A percentile compares a stretch with the other conserved stretches of the same genome.
phyloP scores from a whole-genome alignment of 2,113 vertebrate genomes.

The Vulpes lagopus region DNA sequence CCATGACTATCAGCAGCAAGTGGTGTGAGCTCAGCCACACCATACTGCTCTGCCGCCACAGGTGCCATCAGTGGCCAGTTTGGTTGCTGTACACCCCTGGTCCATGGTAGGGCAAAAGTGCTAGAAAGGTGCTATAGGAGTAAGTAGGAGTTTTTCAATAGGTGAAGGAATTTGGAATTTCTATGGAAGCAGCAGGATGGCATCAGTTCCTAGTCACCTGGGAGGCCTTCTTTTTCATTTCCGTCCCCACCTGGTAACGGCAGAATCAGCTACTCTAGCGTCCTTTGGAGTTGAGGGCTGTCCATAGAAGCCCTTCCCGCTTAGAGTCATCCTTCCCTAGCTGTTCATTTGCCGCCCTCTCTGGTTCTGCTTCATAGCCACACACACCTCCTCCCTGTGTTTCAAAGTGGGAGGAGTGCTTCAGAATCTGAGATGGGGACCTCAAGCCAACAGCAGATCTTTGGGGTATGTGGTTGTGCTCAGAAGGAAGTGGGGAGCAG shows the following conservation, averaged over 20 bases:
- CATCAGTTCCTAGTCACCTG: background rate
- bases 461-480: background rate
- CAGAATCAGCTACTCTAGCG: background rate
- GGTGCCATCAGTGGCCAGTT: no score
- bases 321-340: background rate
- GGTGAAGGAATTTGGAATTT: background rate
- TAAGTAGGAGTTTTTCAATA: background rate
- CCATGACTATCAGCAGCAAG: accelerated
- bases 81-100: background rate
- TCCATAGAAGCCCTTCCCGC: background rate
- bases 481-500: background rate
- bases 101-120: background rate
- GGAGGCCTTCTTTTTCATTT: background rate
- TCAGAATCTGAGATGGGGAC: background rate
- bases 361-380: background rate
- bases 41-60: background rate
- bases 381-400: background rate
- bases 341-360: background rate
- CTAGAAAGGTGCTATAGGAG: background rate
- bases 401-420: background rate
- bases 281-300: background rate
- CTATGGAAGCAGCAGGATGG: background rate
- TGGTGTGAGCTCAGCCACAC: background rate
- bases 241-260: background rate
- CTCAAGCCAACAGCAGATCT: background rate